These are phyloP conservation scores for Trogon melanurus DNA, from an alignment of 2,113 vertebrate species.

Conservation along the genomic window DNA sequence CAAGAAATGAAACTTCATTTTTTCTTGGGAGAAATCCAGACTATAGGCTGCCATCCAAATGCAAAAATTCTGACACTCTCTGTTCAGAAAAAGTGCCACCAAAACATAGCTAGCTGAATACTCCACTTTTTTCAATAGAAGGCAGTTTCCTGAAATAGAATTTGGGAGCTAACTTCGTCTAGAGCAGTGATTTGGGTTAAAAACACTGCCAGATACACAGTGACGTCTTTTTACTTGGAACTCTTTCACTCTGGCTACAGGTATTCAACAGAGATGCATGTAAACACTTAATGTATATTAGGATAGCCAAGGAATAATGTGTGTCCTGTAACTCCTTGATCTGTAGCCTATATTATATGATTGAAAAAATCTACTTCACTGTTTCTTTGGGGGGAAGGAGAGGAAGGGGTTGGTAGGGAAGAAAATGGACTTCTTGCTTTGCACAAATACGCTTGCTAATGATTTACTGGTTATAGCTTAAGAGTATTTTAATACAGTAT, in stretches of 20 bases:
- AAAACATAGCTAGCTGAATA: constrained; percentile 44
- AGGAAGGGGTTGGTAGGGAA: background rate
- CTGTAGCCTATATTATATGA: background rate
- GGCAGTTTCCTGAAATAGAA: constrained; percentile 52
- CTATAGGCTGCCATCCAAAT: constrained; percentile 66
- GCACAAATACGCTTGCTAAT: background rate
- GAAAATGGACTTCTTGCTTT: background rate
- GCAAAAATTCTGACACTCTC: constrained; percentile 53
- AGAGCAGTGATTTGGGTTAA: constrained; percentile 34
- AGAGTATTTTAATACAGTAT: background rate
- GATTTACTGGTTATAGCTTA: background rate
- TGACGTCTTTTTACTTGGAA: background rate
- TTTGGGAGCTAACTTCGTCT: constrained; percentile 57
- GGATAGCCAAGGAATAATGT: background rate
- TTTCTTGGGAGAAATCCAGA: constrained; percentile 64
- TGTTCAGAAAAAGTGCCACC: constrained; percentile 55
- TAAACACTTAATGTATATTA: background rate
- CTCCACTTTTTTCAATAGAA: constrained; percentile 46
- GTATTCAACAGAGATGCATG: background rate
- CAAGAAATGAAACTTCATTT: constrained; percentile 33
- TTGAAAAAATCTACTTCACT: background rate
- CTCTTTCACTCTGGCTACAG: background rate
- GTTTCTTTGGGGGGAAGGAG: background rate
- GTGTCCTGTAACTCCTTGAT: background rate
- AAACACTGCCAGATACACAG: background rate